Evolutionary conservation across 2,113 vertebrate genomes (phyloP), one percentile per base, ranked within the genome.

Genomic region (Emydura subglobosa): DNA sequence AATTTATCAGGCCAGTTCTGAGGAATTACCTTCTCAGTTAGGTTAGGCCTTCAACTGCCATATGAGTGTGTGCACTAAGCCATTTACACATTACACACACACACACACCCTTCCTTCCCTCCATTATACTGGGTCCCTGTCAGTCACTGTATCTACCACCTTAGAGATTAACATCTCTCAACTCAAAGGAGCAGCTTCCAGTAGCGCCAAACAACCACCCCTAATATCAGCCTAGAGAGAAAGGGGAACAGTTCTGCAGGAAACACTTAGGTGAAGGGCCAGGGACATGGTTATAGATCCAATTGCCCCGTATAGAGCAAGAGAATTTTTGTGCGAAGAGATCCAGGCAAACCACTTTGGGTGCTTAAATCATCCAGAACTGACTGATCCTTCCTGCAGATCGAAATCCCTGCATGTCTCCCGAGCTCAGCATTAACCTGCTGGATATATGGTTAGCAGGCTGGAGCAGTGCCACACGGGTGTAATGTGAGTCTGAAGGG

Each of bases 341-440:
- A 17, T 95, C 89, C 79, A 31, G 19, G 49, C 83, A 74, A 83
- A 27, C 12, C 22, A 29, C 44, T 44, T 42, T 81, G 42, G 42
- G 10, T 93, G 44, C 65, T 93, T 51, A 86, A 92, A 92, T 61
- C 85, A 59, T 82, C 93, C 34, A 91, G 57, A 34, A 0, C 57
- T 81, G 79, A 54, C 86, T 93, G 93, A 93, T 94, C 88, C 82
- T 31, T 79, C 1, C 89, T 81, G 90, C 49, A 76, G 57, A 91
- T n/a, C 39, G n/a, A 50, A 83, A 82, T 72, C 65, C 65, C 74
- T 47, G 39, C 11, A 5, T 4, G 6, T 78, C 42, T 29, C 25
- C 89, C 6, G 24, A 83, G 79, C 81, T 92, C 83, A 92, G 61
- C 55, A 39, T 78, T 87, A 90, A 92, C 85, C 85, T 95, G 55